Evolutionary conservation across 2,113 vertebrate species (phyloP).

Genomic region (Sapayoa aenigma): DNA sequence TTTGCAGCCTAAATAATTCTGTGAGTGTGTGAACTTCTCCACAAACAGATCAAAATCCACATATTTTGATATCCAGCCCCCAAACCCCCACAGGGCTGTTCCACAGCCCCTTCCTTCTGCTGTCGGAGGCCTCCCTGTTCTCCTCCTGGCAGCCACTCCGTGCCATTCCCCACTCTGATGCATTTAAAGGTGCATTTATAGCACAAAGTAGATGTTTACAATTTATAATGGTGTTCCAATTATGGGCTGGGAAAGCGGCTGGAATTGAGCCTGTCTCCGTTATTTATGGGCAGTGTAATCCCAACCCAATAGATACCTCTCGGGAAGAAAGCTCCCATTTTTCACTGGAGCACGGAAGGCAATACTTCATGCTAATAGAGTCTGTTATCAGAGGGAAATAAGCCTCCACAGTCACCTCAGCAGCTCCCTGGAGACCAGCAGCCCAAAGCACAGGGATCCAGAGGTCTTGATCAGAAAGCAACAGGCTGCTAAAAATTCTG

Average conservation of each 20-base stretch:
- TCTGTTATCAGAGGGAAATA: constrained; percentile 7
- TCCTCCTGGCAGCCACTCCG: background rate
- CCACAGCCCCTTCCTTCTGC: background rate
- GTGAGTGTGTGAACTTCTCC: background rate
- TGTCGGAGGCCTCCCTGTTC: background rate
- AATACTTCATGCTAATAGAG: constrained; percentile 30
- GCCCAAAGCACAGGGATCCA: background rate
- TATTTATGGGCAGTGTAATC: constrained; percentile 47
- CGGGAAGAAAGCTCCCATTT: background rate
- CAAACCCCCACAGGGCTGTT: fast-evolving
- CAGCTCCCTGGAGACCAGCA: background rate
- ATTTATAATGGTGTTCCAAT: constrained; percentile 39
- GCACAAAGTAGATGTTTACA: constrained; percentile 28
- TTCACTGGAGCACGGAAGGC: background rate
- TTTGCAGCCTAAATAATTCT: background rate
- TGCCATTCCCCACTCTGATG: background rate
- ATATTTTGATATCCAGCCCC: background rate
- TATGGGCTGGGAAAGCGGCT: constrained; percentile 18
- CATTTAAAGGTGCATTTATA: constrained; percentile 1
- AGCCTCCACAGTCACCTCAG: background rate
- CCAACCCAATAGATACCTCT: constrained; percentile 22
- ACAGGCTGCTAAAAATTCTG: background rate
- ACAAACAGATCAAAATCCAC: background rate
- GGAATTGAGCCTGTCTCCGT: constrained; percentile 23
- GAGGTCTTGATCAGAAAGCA: background rate